Evolutionary conservation across 1,140 invertebrate species (phyloP).

Genomic region (Calycopis cecrops): DNA sequence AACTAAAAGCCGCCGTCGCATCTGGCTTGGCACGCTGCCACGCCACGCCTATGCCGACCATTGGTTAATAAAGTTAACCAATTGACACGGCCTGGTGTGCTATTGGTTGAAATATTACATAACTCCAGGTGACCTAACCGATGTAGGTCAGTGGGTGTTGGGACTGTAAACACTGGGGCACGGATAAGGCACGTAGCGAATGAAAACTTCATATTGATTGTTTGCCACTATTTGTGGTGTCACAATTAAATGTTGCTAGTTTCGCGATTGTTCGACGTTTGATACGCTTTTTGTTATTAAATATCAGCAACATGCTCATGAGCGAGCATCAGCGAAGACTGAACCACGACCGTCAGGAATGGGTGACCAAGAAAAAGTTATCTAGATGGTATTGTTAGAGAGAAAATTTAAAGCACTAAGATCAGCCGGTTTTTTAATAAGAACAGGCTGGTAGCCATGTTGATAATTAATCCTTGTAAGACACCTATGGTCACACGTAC

Average conservation of each 20-base stretch:
- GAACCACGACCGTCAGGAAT: too few species aligned
- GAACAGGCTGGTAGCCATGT: too few species aligned
- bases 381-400: too few species aligned
- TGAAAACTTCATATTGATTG: conserved; percentile 23
- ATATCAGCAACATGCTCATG: too few species aligned
- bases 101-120: conserved; percentile 63
- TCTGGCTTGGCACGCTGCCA: conserved; percentile 67
- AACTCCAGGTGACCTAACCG: conserved; percentile 46
- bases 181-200: conserved; percentile 25
- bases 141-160: conserved; percentile 53
- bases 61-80: conserved; percentile 74
- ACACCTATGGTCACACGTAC: too few species aligned
- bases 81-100: conserved; percentile 65
- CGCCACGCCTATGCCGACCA: conserved; percentile 70
- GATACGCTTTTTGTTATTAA: too few species aligned
- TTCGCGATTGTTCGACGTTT: too few species aligned
- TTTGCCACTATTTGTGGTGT: conserved; percentile 1
- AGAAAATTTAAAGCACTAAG: too few species aligned
- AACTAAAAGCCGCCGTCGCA: conserved; percentile 42
- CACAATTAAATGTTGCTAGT: conserved; percentile 6
- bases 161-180: conserved; percentile 7
- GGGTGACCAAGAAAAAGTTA: too few species aligned
- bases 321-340: too few species aligned
- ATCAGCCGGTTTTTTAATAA: too few species aligned
- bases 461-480: too few species aligned